These are phyloP conservation scores for Mermis nigrescens DNA, from an alignment of 2,888 invertebrate species.

Conservation along the genomic window DNA sequence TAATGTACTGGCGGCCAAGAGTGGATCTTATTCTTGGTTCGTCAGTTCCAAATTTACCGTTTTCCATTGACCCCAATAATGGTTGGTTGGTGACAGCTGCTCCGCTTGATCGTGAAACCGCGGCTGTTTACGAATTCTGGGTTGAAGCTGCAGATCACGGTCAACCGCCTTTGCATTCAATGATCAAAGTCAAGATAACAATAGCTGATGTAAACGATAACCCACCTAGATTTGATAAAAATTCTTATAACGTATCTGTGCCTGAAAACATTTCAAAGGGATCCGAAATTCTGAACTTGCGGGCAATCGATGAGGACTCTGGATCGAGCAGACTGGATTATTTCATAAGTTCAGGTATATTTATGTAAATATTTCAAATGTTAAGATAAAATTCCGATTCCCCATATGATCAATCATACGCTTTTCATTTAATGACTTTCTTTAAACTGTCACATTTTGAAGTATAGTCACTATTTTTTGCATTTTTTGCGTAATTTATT, in stretches of 20 bases:
- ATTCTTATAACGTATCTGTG: conserved; percentile 53
- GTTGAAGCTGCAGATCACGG: conserved; percentile 79
- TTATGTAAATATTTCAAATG: background rate
- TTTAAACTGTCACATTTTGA: no score
- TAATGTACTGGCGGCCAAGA: conserved; percentile 11
- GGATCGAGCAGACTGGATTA: conserved; percentile 15
- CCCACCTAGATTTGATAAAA: conserved; percentile 53
- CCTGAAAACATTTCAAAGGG: conserved; percentile 59
- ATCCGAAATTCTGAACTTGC: conserved; percentile 49
- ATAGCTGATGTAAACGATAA: conserved; percentile 58
- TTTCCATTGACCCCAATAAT: conserved; percentile 72
- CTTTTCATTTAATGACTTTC: no score
- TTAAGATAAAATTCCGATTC: no score
- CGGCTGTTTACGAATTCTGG: conserved; percentile 59
- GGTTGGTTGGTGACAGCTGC: conserved; percentile 76
- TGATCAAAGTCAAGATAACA: conserved; percentile 23
- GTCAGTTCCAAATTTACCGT: conserved; percentile 44
- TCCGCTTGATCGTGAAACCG: conserved; percentile 70
- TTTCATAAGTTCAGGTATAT: conserved; percentile 3
- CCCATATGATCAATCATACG: no score
- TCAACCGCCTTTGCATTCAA: conserved; percentile 41
- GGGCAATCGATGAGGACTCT: conserved; percentile 27
- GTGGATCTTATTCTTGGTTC: conserved; percentile 39
- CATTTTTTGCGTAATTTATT: no score
- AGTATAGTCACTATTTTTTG: no score